These are phyloP conservation scores for Enteromius afrohamiltoni DNA, from an alignment of 2,797 vertebrate species.

Conservation along the genomic window DNA sequence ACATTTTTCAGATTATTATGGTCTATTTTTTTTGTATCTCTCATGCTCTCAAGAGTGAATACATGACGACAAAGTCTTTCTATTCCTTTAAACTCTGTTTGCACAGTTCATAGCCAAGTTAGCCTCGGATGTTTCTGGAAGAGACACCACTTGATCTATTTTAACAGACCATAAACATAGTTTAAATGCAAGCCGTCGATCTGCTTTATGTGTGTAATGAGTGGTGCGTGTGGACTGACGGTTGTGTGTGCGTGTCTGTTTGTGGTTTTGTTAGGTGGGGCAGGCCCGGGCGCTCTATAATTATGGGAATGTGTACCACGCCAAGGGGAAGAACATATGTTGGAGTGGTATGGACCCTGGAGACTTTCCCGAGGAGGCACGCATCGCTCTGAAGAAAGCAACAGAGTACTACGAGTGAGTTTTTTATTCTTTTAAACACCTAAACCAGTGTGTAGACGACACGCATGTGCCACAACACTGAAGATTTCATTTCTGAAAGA, in stretches of 20 bases:
- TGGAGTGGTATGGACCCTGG: conserved; percentile 87
- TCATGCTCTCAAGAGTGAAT: neutral
- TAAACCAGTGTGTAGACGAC: neutral
- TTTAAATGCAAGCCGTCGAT: conserved; percentile 45
- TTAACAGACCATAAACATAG: conserved; percentile 25
- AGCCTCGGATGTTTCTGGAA: neutral
- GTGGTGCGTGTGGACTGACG: conserved; percentile 62
- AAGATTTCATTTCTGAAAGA: neutral
- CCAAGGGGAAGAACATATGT: conserved; percentile 93
- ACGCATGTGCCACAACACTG: neutral
- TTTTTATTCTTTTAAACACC: neutral
- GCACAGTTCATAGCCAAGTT: neutral
- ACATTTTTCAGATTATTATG: neutral
- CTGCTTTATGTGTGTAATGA: conserved; percentile 41
- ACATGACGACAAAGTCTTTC: neutral
- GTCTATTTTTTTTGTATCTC: neutral
- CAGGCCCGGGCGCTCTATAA: conserved; percentile 97
- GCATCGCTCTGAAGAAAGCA: conserved; percentile 87
- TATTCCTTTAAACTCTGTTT: neutral
- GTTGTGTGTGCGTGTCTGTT: conserved; percentile 53
- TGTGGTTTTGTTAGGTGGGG: conserved; percentile 83
- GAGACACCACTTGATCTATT: conserved; percentile 14
- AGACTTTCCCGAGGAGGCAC: conserved; percentile 92
- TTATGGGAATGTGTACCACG: conserved; percentile 95
- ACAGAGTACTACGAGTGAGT: conserved; percentile 92